Evolutionary conservation across 2,113 vertebrate genomes (phyloP).

Genomic region (Podocnemis expansa): DNA sequence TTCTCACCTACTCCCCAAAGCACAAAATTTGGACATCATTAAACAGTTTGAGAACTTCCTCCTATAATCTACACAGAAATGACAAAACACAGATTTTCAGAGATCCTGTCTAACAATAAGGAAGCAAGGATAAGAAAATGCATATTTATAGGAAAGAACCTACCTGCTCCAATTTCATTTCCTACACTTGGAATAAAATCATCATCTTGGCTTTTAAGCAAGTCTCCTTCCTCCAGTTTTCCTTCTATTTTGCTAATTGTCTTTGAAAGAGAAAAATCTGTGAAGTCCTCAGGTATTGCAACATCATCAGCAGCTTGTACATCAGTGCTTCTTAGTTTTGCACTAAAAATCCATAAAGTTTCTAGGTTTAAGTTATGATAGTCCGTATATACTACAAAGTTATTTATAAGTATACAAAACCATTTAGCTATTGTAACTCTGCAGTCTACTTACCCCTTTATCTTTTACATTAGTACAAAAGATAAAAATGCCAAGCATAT

Average conservation of each 20-base stretch:
- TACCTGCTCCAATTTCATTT: slow-evolving; percentile 86
- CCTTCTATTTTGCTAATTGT: slow-evolving; percentile 83
- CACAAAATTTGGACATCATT: not conserved
- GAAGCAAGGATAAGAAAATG: not conserved
- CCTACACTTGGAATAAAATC: slow-evolving; percentile 73
- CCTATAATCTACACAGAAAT: not conserved
- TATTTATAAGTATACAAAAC: not conserved
- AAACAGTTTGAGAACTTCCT: not conserved
- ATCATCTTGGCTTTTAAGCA: slow-evolving; percentile 72
- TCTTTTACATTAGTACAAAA: not conserved
- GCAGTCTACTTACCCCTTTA: not conserved
- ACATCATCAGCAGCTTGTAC: slow-evolving; percentile 67
- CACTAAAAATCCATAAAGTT: slow-evolving; percentile 49
- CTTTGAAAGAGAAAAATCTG: slow-evolving; percentile 84
- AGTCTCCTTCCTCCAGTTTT: slow-evolving; percentile 76
- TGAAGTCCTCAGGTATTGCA: slow-evolving; percentile 76
- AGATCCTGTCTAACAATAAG: not conserved
- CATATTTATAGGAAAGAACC: slow-evolving; percentile 20
- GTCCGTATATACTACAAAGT: not conserved
- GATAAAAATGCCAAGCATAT: not conserved
- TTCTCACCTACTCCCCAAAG: not conserved
- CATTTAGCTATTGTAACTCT: not conserved
- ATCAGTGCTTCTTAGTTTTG: slow-evolving; percentile 72
- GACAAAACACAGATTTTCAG: not conserved
- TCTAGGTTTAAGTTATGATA: not conserved